Base-by-base conservation (phyloP, 2,888 invertebrate genomes). In the Leptopilina syphax region DNA sequence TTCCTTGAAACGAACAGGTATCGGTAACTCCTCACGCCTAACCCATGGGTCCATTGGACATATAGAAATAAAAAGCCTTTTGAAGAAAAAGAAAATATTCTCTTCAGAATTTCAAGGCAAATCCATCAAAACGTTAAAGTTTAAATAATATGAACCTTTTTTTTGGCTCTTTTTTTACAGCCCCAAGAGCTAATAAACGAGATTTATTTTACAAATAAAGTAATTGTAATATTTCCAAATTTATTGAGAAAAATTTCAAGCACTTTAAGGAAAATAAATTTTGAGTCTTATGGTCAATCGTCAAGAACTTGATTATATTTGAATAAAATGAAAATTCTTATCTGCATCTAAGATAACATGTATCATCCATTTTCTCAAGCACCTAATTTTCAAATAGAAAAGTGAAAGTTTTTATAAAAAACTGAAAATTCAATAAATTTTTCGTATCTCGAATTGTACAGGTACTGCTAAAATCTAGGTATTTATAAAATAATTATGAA, bases 241-340 rank as follows among this genome's bases (percentile, higher is more conserved):
- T 18, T 0, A 18, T 18, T 18, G 18, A 18, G 50, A 24, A 24
- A 50, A 50, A 12, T 24, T 6, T 24, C 50, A 47, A 50, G 12
- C 27, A 7, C 12, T 13, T 7, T 12, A 4, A 24, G 47, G 18
- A 18, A 18, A 18, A 18, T 18, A 18, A 18, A 18, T 18, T 18
- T 18, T 18, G 18, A 18, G 18, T 18, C 18, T 18, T 18, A 18
- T 18, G 18, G 18, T 18, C 18, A 18, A 18, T 0, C 18, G 18
- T 18, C 18, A 18, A 18, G 18, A 18, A 18, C 18, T 18, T 18
- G 18, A 18, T 18, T 18, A 18, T 6, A 50, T 70, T 70, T 10
- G 50, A 50, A 68, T 3, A 68, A 12, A 68, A 50, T 12, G 10
- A 57, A 12, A 47, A 70, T 54, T 27, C 68, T 54, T 70, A 70